Conservation (phyloP, 2,888 invertebrate species). For the Diarsia brunnea region DNA sequence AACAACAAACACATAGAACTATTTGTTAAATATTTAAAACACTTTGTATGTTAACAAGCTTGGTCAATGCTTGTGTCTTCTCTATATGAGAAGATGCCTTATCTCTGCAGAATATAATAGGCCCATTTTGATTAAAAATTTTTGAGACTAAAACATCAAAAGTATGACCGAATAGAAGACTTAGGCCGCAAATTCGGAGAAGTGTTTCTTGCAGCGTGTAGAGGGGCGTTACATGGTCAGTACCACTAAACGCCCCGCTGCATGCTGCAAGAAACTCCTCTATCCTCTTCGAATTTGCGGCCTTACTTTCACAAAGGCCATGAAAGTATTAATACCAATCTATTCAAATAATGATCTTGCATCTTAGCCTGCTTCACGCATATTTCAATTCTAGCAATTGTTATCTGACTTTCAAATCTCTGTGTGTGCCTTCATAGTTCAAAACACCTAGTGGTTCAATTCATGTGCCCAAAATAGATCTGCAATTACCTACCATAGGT, state of each 20-base stretch:
- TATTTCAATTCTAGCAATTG: conserved; percentile 1
- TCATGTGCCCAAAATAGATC: not conserved
- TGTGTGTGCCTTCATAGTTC: conserved; percentile 11
- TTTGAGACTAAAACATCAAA: not conserved
- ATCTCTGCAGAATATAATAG: not conserved
- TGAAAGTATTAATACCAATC: conserved; percentile 8
- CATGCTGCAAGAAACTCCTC: no score
- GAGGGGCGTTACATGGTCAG: no score
- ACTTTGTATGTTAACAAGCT: not conserved
- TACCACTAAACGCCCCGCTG: no score
- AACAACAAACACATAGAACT: conserved; percentile 16
- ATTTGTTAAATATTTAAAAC: conserved; percentile 8
- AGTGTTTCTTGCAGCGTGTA: no score
- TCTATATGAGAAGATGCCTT: not conserved
- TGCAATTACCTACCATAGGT: not conserved
- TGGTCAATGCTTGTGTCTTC: conserved; percentile 6
- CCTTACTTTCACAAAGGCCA: not conserved
- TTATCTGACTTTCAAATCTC: not conserved
- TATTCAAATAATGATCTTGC: conserved; percentile 2
- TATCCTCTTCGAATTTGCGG: no score
- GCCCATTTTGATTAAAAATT: conserved; percentile 1
- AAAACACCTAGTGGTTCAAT: not conserved
- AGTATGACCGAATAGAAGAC: conserved; percentile 17
- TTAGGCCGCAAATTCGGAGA: no score
- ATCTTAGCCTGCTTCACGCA: not conserved